Evolutionary conservation across 2,797 vertebrate species (phyloP), one percentile per base, ranked within the genome.

Genomic region (Chaetodon trifasciatus): DNA sequence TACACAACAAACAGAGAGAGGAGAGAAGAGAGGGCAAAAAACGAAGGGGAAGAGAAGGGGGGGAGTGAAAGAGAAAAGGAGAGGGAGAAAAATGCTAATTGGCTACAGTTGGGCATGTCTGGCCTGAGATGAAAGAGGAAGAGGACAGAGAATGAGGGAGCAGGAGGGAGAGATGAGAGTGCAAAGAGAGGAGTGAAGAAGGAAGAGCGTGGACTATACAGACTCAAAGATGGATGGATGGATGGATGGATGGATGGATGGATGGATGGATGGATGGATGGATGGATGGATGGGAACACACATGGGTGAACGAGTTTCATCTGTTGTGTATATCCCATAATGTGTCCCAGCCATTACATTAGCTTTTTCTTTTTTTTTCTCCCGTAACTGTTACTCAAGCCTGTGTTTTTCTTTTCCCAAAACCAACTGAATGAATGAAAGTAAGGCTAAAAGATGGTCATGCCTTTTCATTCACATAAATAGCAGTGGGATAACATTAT

Each of bases 21-120:
- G 86, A 90, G 91, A 89, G 83, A 88, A 88, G 87, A 93, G 88
- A 90, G 86, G 83, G 90, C 74, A 86, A 88, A 86, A 88, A 89
- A 90, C 4, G 71, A 77, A 87, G 90, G 83, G 70, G 73, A 76
- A 82, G 56, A 72, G 46, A 67, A 65, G 70, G 53, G 81, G 70
- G 71, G 50, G 70, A 49, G 85, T 73, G 56, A 74, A 74, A 69
- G 75, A 76, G 78, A 88, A 89, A 86, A 83, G 72, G 83, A 82
- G 76, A 85, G 68, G 76, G 79, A 86, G 84, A 86, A 92, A 94
- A 91, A 94, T 92, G 92, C 89, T 95, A 95, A 94, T 93, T 94
- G 93, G 91, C 94, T 94, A 90, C 94, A 96, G 95, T 95, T 95
- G 94, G 93, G 86, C 93, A 93, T 92, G 92, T 94, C 93, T 95